Base-by-base conservation (phyloP, 2,113 vertebrate genomes). In the Pitta sordida region DNA sequence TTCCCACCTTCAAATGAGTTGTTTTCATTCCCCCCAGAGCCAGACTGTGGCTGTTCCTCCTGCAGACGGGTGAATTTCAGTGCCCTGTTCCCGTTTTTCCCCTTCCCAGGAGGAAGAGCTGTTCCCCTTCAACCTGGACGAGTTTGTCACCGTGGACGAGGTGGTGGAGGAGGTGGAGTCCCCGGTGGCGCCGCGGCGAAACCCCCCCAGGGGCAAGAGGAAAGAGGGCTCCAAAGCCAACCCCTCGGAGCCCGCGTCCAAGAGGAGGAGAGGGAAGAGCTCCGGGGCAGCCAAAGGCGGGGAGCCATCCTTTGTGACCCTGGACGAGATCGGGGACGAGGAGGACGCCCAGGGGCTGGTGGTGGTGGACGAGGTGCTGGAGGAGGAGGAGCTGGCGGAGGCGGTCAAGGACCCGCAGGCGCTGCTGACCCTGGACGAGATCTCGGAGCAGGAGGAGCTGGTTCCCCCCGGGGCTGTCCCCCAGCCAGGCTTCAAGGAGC, bases 141-240 rank as follows among this genome's bases (percentile, higher is more conserved):
- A 99, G 89, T 98, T 98, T 75, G 98, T 99, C 36, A 99, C 98
- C 3, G 98, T 99, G 94, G 98, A 99, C 56, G 98, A 99, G 82
- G 98, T 99, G 7, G 84, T 98, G 23, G 98, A 98, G 69, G 98
- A 98, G 10, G 51, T 73, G 0, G 97, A 96, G 15, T 89, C 93
- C 44, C 95, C 96, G 3, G 30, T 55, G 2, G 68, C 64, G 11
- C 82, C n/a, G 3, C 95, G 93, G 29, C 94, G 91, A 12, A 96
- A 94, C 48, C 95, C 96, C 3, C 59, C 75, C 3, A 96, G 95
- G 49, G 97, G 79, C 1, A 98, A 97, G 94, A 97, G 97, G 69
- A 98, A 97, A 93, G 97, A 96, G 0, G 13, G 16, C 3, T 8
- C 95, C 14, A 97, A 92, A 88, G 23, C 34, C 76, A 56, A 3